Base-by-base conservation (phyloP, 2,797 vertebrate species). In the Mycteria americana region DNA sequence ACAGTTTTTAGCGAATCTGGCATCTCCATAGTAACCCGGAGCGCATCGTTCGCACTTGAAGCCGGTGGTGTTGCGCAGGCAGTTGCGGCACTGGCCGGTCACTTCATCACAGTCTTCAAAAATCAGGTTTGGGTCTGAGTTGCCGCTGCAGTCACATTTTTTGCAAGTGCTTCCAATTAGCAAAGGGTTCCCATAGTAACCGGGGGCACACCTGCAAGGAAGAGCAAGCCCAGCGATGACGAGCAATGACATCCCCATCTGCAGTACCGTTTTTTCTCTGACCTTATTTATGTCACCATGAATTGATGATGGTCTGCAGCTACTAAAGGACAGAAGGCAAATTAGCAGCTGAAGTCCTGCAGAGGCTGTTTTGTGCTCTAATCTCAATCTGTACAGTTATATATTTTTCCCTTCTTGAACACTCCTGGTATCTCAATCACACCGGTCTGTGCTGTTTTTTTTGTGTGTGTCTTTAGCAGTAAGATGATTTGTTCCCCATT, bases 91-190 rank as follows among this genome's bases (percentile, higher is more conserved):
- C 93, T 98, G 98, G 48, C 99, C 99, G 0, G 99, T 99, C 91
- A 99, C 95, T 67, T 99, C 99, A 97, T 99, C 99, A 74, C 99
- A 99, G 92, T 99, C 99, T 41, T 98, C 99, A 96, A 99, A 99
- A 96, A 99, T 99, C 89, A 99, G 96, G 97, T 99, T 99, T 50
- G 99, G 99, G 97, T 99, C 99, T 0, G 99, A 99, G 98, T 99
- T 99, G 65, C 99, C 99, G 13, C 99, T 99, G 96, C 99, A 99
- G 97, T 99, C 98, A 19, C 99, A 99, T 97, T 98, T 99, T 97
- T 98, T 98, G 85, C 99, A 99, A 89, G 98, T 98, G 92, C 98
- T 98, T 89, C 99, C 99, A 17, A 98, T 95, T 10, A 95, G 94
- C 97, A 99, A 98, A 9, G 99, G 99, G 98, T 99, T 99, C 92